phyloP scores from a whole-genome alignment of 2,888 invertebrate genomes.

The Scrobipalpa atriplicella region DNA sequence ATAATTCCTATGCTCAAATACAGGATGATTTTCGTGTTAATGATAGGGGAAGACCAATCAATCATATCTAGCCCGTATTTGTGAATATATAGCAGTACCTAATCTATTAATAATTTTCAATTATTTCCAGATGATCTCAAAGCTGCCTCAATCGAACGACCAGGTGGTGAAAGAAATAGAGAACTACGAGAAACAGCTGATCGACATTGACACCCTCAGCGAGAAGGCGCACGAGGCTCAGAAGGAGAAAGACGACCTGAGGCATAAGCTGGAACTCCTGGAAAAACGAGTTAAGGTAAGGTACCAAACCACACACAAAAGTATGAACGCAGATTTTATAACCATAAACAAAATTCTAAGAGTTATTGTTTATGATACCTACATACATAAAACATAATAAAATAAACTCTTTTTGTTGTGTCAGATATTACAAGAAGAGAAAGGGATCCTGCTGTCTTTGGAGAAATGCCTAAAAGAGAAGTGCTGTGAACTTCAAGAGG shows the following conservation, averaged over 20 bases:
- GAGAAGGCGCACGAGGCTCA: slow-evolving; percentile 87
- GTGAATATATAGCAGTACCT: not conserved
- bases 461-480: slow-evolving; percentile 89
- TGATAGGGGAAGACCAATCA: no score
- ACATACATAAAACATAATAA: not conserved
- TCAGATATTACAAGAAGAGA: slow-evolving; percentile 90
- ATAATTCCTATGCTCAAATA: no score
- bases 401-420: not conserved
- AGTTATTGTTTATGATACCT: no score
- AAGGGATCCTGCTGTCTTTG: slow-evolving; percentile 87
- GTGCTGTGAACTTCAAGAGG: slow-evolving; percentile 89
- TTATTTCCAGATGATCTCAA: slow-evolving; percentile 82
- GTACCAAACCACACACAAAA: not conserved
- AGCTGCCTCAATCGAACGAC: slow-evolving; percentile 85
- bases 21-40: no score
- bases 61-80: not conserved
- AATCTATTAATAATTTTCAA: not conserved
- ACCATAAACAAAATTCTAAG: no score
- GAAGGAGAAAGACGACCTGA: slow-evolving; percentile 84
- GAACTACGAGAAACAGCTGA: slow-evolving; percentile 89
- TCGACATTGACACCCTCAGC: slow-evolving; percentile 90
- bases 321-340: no score
- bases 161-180: slow-evolving; percentile 87
- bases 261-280: slow-evolving; percentile 86
- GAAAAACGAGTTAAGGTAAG: slow-evolving; percentile 88